A percentile compares a stretch with the other conserved stretches of the same genome.
Conservation (phyloP, 2,113 vertebrate genomes). For the Talpa occidentalis region DNA sequence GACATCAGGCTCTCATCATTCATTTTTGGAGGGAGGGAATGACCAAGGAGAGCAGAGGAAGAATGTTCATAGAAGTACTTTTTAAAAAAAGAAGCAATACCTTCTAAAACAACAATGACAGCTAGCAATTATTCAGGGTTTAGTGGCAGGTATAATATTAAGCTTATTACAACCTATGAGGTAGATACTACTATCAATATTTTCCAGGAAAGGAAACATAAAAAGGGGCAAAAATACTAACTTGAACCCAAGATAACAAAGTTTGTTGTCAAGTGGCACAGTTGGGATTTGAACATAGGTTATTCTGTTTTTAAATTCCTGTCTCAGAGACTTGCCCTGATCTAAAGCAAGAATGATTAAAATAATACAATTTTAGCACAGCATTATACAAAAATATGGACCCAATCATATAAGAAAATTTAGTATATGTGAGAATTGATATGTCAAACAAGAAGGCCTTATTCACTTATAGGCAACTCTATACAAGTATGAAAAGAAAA, state of each 20-base stretch:
- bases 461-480: not conserved
- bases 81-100: not conserved
- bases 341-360: not conserved
- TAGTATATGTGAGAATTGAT: not conserved
- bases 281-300: not conserved
- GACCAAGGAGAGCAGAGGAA: not conserved
- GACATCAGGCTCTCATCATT: not conserved
- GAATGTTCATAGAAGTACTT: not conserved
- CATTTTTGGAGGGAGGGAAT: not conserved
- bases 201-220: not conserved
- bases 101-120: not conserved
- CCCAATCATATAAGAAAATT: not conserved
- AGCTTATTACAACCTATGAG: not conserved
- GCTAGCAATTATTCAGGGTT: not conserved
- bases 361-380: conserved; percentile 17
- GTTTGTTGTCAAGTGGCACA: not conserved
- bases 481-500: not conserved
- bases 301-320: not conserved
- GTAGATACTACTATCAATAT: not conserved
- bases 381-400: not conserved
- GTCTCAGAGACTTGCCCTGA: not conserved
- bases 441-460: not conserved
- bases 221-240: not conserved
- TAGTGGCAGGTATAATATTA: not conserved
- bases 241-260: not conserved